Evolutionary conservation across 2,113 vertebrate genomes (phyloP), one percentile per base, ranked within the genome.

Genomic region (Toxotes jaculatrix): DNA sequence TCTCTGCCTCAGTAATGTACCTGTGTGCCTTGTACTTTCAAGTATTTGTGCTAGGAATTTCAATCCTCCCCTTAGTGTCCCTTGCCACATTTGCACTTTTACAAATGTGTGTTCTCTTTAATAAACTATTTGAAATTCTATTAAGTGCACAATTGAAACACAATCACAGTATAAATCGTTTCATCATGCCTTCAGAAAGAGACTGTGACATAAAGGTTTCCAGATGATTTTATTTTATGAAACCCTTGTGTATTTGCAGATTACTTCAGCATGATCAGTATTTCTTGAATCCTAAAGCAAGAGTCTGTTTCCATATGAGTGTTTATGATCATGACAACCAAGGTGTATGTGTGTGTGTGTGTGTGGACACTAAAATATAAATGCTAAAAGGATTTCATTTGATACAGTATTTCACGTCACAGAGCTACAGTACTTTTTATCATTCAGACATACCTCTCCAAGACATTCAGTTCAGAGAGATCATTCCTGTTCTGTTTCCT

Each of bases 401-500:
- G 16, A 17, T 49, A 49, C 31, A 16, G 27, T 49, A 60, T 51
- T 61, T n/a, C 17, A 56, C 8, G 47, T 31, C 31, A 19, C 17
- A 42, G n/a, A 56, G 32, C 2, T 3, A 12, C 4, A 6, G 55
- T n/a, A 3, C 9, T n/a, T 21, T 9, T 1, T 40, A 5, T 32
- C 42, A 9, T 38, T 70, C 32, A 64, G 16, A 61, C 32, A n/a
- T 3, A 21, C 59, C 32, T 47, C 32, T 61, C 19, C 7, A 9
- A 53, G 27, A 3, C 16, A 13, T 45, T n/a, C 40, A 57, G 40
- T 77, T 75, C 10, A 82, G 34, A 53, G 21, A 49, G 13, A 59
- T 64, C 21, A 34, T 49, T 72, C 12, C 40, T 27, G 19, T 36
- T 79, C 51, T 60, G 34, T 27, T 63, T 65, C 12, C 65, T 68